Evolutionary conservation across 1,140 invertebrate genomes (phyloP).

Genomic region (Drosophila bipectinata): DNA sequence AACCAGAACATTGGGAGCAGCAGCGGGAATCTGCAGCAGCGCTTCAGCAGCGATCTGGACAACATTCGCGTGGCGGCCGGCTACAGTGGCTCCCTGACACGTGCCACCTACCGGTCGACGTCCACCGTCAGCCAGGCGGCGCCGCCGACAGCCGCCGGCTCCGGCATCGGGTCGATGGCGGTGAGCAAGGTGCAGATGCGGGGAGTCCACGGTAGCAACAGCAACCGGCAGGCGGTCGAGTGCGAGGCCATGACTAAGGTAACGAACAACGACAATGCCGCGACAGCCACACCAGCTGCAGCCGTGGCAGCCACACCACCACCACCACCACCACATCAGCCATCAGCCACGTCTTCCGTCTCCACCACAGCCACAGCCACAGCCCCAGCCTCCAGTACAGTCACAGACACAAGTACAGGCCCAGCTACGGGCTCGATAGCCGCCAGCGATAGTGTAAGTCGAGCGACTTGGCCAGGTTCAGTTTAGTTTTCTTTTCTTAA

Average conservation of each 20-base stretch:
- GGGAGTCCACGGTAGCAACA: constrained; percentile 1
- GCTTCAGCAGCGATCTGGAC: constrained; percentile 69
- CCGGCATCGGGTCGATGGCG: neutral
- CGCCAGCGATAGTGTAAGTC: constrained; percentile 72
- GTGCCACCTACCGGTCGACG: constrained; percentile 61
- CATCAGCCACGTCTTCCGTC: constrained; percentile 36
- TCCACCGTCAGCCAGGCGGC: constrained; percentile 3
- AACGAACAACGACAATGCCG: constrained; percentile 16
- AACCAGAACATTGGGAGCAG: constrained; percentile 37
- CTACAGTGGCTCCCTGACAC: constrained; percentile 72
- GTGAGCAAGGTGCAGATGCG: constrained; percentile 23
- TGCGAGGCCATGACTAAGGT: constrained; percentile 21
- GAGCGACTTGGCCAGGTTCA: constrained; percentile 38
- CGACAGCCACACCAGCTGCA: neutral
- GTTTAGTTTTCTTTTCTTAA: constrained; percentile 29
- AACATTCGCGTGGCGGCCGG: constrained; percentile 58
- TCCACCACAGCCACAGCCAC: constrained; percentile 33
- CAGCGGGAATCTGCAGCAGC: constrained; percentile 75
- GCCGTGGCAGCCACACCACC: neutral
- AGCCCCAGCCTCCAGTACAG: constrained; percentile 26
- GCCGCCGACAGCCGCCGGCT: neutral
- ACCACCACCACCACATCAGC: neutral
- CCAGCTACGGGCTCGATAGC: constrained; percentile 23
- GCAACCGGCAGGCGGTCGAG: constrained; percentile 4
- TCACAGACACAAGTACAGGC: constrained; percentile 13